Base-by-base conservation (phyloP, 2,797 vertebrate genomes). In the Ceryle rudis region DNA sequence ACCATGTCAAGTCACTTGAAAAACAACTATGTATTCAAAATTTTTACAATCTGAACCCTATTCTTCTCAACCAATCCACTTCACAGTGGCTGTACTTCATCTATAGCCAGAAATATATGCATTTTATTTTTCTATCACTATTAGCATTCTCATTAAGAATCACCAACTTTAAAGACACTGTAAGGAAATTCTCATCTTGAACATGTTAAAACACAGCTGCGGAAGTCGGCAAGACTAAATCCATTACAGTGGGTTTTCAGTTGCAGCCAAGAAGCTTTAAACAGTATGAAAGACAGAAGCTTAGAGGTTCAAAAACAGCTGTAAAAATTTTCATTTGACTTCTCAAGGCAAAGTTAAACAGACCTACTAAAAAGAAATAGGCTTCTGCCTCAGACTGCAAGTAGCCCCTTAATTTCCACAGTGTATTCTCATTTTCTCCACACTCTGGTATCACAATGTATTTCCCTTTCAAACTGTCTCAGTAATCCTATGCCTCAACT, bases 261-360 rank as follows among this genome's bases (percentile, higher is more conserved):
- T 49, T 49, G 83, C 85, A 91, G 87, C 80, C 73, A 81, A 89
- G 60, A 81, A 77, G 73, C 39, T 93, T 94, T 94, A 89, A 83
- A 71, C 31, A 67, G 22, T 5, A 69, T 35, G n/a, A 88, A 79
- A 88, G 91, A 78, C 46, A 90, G 83, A 89, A 83, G 42, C 75
- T 90, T 46, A 69, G 69, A 83, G 9, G 21, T 66, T 86, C 81
- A 93, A 95, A 95, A 64, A 12, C 73, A 93, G 66, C 77, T 93
- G 62, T 69, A 77, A 93, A 94, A 95, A 67, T 71, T 79, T 78
- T 93, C 52, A 49, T 89, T 86, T 91, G 51, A 42, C 46, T 93
- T 80, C 70, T 46, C 51, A 71, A 22, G 84, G 44, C 73, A 58
- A 73, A 89, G 55, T 57, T 73, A 67, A 81, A 29, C 72, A 78